Percentiles rank a stretch among this genome's conserved stretches.
Conservation (phyloP, 1,140 invertebrate genomes). For the Caerostris darwini region DNA sequence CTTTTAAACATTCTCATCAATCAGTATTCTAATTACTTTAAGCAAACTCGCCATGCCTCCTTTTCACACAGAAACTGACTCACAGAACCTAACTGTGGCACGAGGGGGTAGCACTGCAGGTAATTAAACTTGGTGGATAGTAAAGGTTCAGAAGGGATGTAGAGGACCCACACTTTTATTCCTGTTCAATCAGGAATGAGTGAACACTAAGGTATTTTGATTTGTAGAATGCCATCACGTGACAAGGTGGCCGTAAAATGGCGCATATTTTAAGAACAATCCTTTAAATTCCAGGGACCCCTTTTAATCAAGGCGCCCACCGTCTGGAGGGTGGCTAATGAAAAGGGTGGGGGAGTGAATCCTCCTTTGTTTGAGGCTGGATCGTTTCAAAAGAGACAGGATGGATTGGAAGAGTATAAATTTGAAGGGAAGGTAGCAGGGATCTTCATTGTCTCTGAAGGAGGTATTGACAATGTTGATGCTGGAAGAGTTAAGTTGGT, state of each 20-base stretch:
- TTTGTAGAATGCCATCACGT: background rate
- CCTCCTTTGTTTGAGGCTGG: background rate
- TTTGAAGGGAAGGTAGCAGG: background rate
- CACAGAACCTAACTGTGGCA: background rate
- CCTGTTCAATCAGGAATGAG: slow-evolving; percentile 6
- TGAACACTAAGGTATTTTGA: slow-evolving; percentile 4
- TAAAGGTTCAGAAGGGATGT: too few relatives aligned
- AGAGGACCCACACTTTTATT: background rate
- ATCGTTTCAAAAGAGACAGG: background rate
- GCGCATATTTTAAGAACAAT: slow-evolving; percentile 34
- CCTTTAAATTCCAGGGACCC: slow-evolving; percentile 13
- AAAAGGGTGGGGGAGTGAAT: slow-evolving; percentile 5
- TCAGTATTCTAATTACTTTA: slow-evolving; percentile 13
- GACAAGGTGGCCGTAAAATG: background rate
- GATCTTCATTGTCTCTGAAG: background rate
- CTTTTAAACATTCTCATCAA: background rate
- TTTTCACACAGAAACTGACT: background rate
- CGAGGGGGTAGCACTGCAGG: background rate
- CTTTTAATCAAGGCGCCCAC: slow-evolving; percentile 21
- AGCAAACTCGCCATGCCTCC: background rate
- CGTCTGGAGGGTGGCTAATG: background rate
- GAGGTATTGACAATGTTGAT: background rate
- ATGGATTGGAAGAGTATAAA: slow-evolving; percentile 8
- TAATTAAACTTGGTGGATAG: slow-evolving; percentile 22
- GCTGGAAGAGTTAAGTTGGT: background rate